A percentile compares a stretch with the other conserved stretches of the same genome.
These are phyloP conservation scores for Cybosia mesomella DNA, from an alignment of 2,888 invertebrate genomes.

Conservation along the genomic window DNA sequence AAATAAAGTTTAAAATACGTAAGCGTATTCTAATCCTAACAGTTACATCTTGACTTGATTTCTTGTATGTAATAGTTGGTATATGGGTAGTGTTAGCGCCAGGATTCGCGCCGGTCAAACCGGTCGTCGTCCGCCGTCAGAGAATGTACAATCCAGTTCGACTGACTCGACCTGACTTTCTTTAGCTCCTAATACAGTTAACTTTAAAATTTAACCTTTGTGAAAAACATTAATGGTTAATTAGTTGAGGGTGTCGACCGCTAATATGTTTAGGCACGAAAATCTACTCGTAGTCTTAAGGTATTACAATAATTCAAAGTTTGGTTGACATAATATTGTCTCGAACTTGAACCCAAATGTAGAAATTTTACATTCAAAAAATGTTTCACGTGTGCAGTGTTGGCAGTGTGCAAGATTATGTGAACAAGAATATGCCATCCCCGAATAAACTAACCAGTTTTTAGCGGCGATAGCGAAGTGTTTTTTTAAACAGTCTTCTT, in stretches of 20 bases:
- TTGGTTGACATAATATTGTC: constrained; percentile 27
- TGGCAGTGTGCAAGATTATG: constrained; percentile 16
- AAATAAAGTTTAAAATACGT: constrained; percentile 28
- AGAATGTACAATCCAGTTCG: constrained; percentile 80
- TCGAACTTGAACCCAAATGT: constrained; percentile 19
- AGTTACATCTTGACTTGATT: constrained; percentile 42
- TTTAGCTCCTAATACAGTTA: constrained; percentile 65
- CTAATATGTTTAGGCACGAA: constrained; percentile 39
- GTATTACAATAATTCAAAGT: constrained; percentile 41
- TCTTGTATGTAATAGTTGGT: constrained; percentile 44
- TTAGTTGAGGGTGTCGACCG: constrained; percentile 39
- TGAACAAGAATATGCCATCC: neutral
- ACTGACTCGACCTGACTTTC: constrained; percentile 75
- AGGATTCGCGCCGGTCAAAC: constrained; percentile 84
- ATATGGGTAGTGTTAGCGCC: constrained; percentile 66
- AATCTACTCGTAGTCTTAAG: constrained; percentile 40
- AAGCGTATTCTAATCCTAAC: constrained; percentile 24
- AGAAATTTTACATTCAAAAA: constrained; percentile 31
- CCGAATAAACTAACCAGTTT: neutral
- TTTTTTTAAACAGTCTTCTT: neutral
- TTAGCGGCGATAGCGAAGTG: neutral
- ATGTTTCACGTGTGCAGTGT: constrained; percentile 24
- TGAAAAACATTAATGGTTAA: constrained; percentile 34
- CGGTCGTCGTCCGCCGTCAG: constrained; percentile 67
- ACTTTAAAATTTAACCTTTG: constrained; percentile 47